Evolutionary conservation across 1,140 invertebrate species (phyloP), one percentile per base, ranked within the genome.

Genomic region (Drosophila obscura): DNA sequence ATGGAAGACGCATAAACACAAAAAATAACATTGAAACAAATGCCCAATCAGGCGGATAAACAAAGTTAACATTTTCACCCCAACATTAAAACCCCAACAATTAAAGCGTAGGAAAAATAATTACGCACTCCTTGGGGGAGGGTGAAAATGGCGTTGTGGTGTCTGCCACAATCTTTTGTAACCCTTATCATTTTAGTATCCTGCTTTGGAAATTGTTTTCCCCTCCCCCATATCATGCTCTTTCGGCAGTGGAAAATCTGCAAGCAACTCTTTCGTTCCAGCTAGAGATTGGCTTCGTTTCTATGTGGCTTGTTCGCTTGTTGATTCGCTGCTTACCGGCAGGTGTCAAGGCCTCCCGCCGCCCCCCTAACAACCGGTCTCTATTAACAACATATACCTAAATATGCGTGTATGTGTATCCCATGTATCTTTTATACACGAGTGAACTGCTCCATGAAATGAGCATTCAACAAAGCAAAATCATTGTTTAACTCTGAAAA

Each of bases 11-110:
- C 2, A 13, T 16, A 13, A 22, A 6, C 56, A 72, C 65, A 66
- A 57, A 73, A 61, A 77, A 66, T 76, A 78, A 76, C 76, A 78
- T 72, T 78, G 76, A 76, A 79, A 79, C 66, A 79, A 79, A 79
- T 79, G 76, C 67, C 56, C 76, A 79, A 76, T 79, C 76, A 76
- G 65, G 76, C 67, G 11, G 35, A 62, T 66, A 79, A 76, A 79
- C 67, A 73, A 67, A 76, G 67, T 79, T 76, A 79, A 76, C 75
- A 73, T 76, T 73, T 73, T 72, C 56, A 49, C 46, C 11, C 35
- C 35, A 39, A 0, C 9, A 35, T 4, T 24, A 49, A 13, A 22
- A 5, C 19, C 19, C 9, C 46, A 49, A 22, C 19, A 6, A 53
- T 22, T 53, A 13, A 53, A 53, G 16, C 16, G 22, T 16, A 53